Evolutionary conservation across 2,888 invertebrate genomes (phyloP).

Genomic region (Agonopterix alstromeriana): DNA sequence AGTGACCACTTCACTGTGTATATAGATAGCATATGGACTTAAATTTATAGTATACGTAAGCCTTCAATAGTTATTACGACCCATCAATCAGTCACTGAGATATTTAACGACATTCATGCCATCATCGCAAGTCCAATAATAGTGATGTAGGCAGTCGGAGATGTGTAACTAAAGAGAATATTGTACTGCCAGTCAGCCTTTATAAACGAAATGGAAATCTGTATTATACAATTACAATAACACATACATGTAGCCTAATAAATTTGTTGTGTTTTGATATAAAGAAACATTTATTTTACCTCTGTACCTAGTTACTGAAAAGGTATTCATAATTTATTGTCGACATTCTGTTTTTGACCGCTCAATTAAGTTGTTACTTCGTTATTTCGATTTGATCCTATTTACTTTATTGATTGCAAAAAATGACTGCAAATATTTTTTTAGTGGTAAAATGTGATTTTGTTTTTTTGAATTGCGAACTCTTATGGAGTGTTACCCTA

Average conservation of each 20-base stretch:
- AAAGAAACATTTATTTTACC: constrained; percentile 5
- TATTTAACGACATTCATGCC: too few species aligned
- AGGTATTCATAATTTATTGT: constrained; percentile 1
- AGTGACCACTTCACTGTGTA: constrained; percentile 35
- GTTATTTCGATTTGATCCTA: not conserved
- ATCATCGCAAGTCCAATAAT: constrained; percentile 1
- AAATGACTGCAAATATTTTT: constrained; percentile 4
- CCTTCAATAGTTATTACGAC: constrained; percentile 12
- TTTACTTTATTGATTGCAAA: constrained; percentile 2
- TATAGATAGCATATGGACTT: constrained; percentile 50
- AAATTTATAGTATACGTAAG: constrained; percentile 25
- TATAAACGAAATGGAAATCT: constrained; percentile 1
- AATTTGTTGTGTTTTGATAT: constrained; percentile 1
- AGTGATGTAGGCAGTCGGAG: not conserved
- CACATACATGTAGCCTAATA: constrained; percentile 1
- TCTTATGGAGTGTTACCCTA: constrained; percentile 6
- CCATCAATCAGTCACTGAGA: not conserved
- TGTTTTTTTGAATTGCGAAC: constrained; percentile 3
- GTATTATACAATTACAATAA: not conserved
- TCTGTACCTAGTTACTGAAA: not conserved
- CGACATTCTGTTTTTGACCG: not conserved
- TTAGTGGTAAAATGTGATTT: constrained; percentile 6
- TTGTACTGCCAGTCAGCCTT: constrained; percentile 9
- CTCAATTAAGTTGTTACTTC: constrained; percentile 4
- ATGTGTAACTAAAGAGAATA: not conserved